Base-by-base conservation (phyloP, 2,113 vertebrate species). In the Fregata magnificens region DNA sequence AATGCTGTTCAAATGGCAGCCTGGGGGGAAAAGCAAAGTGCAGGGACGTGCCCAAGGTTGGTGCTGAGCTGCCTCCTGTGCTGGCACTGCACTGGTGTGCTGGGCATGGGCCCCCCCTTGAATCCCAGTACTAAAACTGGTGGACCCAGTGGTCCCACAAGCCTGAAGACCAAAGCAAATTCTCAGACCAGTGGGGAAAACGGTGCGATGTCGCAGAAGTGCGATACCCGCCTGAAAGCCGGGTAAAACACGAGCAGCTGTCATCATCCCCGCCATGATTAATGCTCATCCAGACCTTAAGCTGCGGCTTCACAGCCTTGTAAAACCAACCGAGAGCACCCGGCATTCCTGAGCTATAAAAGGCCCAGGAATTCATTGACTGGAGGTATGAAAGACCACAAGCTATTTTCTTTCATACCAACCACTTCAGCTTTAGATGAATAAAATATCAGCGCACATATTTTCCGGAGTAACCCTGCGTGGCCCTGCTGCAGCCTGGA, bases 321-420 rank as follows among this genome's bases (percentile, higher is more conserved):
- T 92, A 94, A 93, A 95, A 90, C 67, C 82, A 55, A 36, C 61
- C 2, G 0, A 58, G 47, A 92, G 76, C 16, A 25, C 58, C 72
- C 52, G 4, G 89, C 94, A 92, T 96, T 93, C 94, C 78, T 74
- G 86, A 73, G 84, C 95, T 97, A 97, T 96, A 97, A 97, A 97
- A 96, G 94, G 97, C 73, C 47, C 91, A 91, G 94, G 96, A 96
- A 97, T 97, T 91, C 90, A 90, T 92, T 96, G 95, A 97, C 93
- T 97, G 16, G 62, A 92, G 94, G 91, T 85, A 95, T 95, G 94
- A 97, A 95, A 82, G 70, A 93, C 86, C 95, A 95, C 50, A 42
- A 88, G 91, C 81, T 95, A 96, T 96, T 96, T 97, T 97, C 82
- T 96, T 95, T 94, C 93, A 96, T 95, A 89, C 88, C 29, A 0